phyloP scores from a whole-genome alignment of 2,797 vertebrate species.

The Gobionotothen gibberifrons region DNA sequence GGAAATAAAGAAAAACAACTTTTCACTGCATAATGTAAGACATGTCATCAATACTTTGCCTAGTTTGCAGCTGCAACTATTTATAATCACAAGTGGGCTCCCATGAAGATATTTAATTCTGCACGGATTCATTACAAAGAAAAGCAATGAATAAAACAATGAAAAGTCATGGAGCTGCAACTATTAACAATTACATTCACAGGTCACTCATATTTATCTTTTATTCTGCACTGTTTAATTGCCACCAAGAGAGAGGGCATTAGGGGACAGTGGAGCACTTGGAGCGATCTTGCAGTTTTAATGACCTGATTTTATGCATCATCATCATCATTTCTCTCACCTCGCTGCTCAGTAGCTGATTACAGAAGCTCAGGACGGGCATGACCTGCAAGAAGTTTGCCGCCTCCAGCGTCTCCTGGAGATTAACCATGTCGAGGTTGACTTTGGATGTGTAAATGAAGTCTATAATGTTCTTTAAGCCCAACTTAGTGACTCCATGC shows the following conservation, averaged over 20 bases:
- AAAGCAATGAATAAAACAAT: too few species aligned
- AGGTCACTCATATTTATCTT: not conserved
- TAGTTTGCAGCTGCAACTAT: not conserved
- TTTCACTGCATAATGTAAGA: not conserved
- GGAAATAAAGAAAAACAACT: not conserved
- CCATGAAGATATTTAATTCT: too few species aligned
- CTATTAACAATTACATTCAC: not conserved
- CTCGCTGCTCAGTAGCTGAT: constrained; percentile 87
- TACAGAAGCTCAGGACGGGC: constrained; percentile 86
- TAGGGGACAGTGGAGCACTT: constrained; percentile 2
- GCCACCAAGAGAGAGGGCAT: not conserved
- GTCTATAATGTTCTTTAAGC: constrained; percentile 86
- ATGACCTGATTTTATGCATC: not conserved
- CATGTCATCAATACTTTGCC: too few species aligned
- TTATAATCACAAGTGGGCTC: not conserved
- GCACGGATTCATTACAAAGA: too few species aligned
- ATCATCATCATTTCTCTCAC: constrained; percentile 56
- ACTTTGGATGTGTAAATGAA: constrained; percentile 88
- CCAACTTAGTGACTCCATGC: constrained; percentile 83
- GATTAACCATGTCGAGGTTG: constrained; percentile 79
- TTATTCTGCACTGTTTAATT: not conserved
- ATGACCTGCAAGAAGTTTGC: constrained; percentile 88
- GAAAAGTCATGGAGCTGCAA: not conserved
- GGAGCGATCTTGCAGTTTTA: not conserved
- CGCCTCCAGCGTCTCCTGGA: constrained; percentile 87